Evolutionary conservation across 2,113 vertebrate genomes (phyloP), one percentile per base, ranked within the genome.

Genomic region (Anguilla rostrata): DNA sequence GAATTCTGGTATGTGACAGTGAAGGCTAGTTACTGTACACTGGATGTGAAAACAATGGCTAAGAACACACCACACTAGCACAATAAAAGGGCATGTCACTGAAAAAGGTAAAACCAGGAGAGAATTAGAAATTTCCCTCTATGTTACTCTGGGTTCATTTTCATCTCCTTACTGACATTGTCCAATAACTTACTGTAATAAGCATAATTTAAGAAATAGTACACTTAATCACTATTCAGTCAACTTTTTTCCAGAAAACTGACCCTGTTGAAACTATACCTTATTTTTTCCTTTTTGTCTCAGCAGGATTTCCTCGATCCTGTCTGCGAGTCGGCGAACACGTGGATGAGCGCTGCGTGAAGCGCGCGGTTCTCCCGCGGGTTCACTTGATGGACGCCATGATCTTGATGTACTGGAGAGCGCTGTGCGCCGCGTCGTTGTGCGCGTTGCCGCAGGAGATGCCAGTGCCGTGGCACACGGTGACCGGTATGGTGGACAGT

Each of bases 391-490:
- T 86, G 83, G 92, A 88, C 12, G 92, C 92, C 90, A 95, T 92
- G 86, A 96, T 96, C 90, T 98, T 97, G 93, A 97, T 92, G 90
- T 98, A 97, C 88, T 96, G 95, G 12, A 96, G 92, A 12, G 95
- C 96, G 75, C 93, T 97, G 92, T 98, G 96, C 15, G 97, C 96
- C 0, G 96, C 96, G 3, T 96, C 94, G 53, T 96, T 97, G 88
- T 95, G 93, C 0, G 95, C 96, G 22, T 95, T 97, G 90, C 95
- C 90, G 57, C 93, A 96, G 87, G 95, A 96, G 87, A 97, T 94
- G 20, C 96, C 96, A 0, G 96, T 94, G 87, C 95, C 96, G 0
- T 97, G 96, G 82, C 96, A 97, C 84, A 97, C 95, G 0, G 94
- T 97, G 85, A 97, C 93, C 0, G 95, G 97, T 26, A 90, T 90